A percentile compares a stretch with the other conserved stretches of the same genome.
Evolutionary conservation across 2,888 invertebrate species (phyloP).

Genomic region (Thymelicus lineola): DNA sequence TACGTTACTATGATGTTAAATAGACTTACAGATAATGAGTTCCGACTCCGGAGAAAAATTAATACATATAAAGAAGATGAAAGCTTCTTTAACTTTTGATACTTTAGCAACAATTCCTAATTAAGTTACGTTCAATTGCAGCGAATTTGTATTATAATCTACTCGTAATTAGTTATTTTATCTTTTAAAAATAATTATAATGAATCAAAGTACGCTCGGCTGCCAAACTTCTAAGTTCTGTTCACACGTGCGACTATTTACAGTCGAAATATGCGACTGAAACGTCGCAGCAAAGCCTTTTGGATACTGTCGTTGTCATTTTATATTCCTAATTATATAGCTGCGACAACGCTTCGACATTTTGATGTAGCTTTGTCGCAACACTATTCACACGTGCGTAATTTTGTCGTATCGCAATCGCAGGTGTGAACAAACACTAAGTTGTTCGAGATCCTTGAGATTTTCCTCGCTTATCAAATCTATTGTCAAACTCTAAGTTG

Average conservation of each 20-base stretch:
- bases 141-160: conserved; percentile 9
- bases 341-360: no score
- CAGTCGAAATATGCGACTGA: no score
- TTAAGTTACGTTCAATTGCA: conserved; percentile 23
- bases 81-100: conserved; percentile 26
- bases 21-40: neutral
- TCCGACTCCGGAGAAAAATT: conserved; percentile 16
- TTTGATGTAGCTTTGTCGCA: no score
- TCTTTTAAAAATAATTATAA: conserved; percentile 2
- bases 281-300: no score
- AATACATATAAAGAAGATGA: conserved; percentile 15
- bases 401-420: no score
- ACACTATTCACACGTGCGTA: no score
- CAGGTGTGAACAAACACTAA: neutral
- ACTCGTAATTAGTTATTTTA: conserved; percentile 19
- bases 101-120: conserved; percentile 21
- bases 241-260: no score
- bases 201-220: conserved; percentile 11
- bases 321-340: no score
- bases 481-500: conserved; percentile 33
- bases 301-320: no score
- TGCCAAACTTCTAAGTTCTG: conserved; percentile 16
- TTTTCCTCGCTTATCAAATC: conserved; percentile 29
- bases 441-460: conserved; percentile 15
- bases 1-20: no score